Conservation (phyloP, 2,888 invertebrate species). For the Oxyscelio sp. region DNA sequence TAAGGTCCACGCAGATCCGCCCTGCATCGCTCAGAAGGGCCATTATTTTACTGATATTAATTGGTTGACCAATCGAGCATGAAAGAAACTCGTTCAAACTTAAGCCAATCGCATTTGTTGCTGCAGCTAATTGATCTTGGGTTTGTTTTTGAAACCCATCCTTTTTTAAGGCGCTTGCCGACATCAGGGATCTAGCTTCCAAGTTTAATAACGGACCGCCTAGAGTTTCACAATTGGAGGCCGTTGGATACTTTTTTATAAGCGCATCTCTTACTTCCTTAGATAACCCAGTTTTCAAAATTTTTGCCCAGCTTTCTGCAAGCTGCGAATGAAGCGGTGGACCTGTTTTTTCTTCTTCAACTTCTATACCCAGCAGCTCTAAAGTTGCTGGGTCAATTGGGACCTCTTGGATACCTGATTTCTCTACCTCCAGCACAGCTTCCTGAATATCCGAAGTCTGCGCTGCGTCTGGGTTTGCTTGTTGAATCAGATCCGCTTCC, state of each 20-base stretch:
- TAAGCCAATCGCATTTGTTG: neutral
- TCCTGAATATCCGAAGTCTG: too few species aligned
- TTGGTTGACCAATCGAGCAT: neutral
- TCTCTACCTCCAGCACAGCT: too few species aligned
- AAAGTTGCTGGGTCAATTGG: neutral
- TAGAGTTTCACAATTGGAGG: constrained; percentile 15
- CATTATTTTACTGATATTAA: neutral
- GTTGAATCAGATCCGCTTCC: too few species aligned
- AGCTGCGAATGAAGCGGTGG: neutral
- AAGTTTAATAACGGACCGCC: constrained; percentile 7
- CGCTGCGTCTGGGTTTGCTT: too few species aligned
- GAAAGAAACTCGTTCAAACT: neutral
- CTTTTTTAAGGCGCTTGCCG: constrained; percentile 16
- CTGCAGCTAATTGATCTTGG: constrained; percentile 15
- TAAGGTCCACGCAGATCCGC: constrained; percentile 11
- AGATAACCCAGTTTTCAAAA: constrained; percentile 8
- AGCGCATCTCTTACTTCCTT: neutral
- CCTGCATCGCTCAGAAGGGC: constrained; percentile 19
- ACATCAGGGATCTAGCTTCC: constrained; percentile 26
- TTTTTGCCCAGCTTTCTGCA: constrained; percentile 4
- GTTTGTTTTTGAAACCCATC: constrained; percentile 14
- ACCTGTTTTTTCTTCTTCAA: neutral
- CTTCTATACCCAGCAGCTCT: neutral
- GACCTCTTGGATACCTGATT: too few species aligned
- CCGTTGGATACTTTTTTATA: constrained; percentile 20